These are phyloP conservation scores for Hybognathus amarus DNA, from an alignment of 2,797 vertebrate species.

Conservation along the genomic window DNA sequence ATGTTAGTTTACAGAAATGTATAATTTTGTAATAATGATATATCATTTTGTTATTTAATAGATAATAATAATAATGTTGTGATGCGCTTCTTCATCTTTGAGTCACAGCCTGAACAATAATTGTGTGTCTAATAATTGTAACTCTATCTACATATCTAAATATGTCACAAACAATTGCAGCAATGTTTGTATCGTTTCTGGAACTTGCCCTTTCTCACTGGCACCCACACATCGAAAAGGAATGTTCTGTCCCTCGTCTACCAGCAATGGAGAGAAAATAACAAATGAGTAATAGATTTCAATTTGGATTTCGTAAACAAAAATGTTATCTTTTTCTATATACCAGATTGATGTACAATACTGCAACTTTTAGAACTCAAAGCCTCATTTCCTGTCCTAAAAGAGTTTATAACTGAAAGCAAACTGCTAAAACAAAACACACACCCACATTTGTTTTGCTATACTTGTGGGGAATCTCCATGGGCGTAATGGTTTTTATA, in stretches of 20 bases:
- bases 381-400: neutral
- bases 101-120: neutral
- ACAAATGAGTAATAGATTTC: neutral
- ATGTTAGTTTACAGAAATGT: neutral
- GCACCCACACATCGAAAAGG: neutral
- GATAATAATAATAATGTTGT: neutral
- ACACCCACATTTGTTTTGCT: too few species aligned
- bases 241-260: neutral
- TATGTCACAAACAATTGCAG: neutral
- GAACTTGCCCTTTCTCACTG: neutral
- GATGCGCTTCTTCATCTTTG: neutral
- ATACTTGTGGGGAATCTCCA: too few species aligned
- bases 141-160: constrained; percentile 5
- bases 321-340: neutral
- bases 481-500: too few species aligned
- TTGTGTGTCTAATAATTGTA: neutral
- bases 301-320: neutral
- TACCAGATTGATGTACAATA: neutral
- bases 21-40: too few species aligned
- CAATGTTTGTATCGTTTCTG: neutral
- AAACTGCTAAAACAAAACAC: neutral
- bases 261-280: neutral
- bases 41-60: neutral
- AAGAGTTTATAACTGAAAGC: neutral
- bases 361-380: neutral